Percentiles rank a stretch among this genome's conserved stretches.
Evolutionary conservation across 2,888 invertebrate genomes (phyloP).

Genomic region (Pyrrhosoma nymphula): DNA sequence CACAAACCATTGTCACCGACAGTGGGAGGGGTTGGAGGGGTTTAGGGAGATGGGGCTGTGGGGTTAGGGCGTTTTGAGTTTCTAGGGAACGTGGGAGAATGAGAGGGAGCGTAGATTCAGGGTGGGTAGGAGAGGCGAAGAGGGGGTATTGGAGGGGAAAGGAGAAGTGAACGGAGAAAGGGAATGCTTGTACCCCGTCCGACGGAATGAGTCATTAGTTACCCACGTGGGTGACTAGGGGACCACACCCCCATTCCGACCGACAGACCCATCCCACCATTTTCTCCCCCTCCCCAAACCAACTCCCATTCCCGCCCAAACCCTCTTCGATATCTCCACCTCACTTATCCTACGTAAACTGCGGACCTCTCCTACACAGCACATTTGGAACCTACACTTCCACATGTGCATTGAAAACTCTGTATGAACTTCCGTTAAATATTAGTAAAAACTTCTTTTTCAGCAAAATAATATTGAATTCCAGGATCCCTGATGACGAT

Average conservation of each 20-base stretch:
- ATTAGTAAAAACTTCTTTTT: no score
- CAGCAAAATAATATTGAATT: no score
- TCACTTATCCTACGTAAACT: not conserved
- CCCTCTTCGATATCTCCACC: not conserved
- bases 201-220: constrained; percentile 64
- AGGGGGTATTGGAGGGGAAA: not conserved
- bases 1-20: not conserved
- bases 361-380: no score
- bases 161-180: constrained; percentile 40
- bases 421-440: no score
- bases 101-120: not conserved
- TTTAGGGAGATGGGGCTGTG: not conserved
- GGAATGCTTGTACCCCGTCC: constrained; percentile 57
- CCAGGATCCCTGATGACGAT: no score
- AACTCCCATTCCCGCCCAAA: not conserved
- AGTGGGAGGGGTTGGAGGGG: not conserved
- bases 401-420: no score
- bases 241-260: not conserved
- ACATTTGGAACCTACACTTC: no score
- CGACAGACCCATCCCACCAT: not conserved
- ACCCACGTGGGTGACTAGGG: constrained; percentile 49
- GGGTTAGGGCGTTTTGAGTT: not conserved
- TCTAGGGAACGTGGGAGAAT: not conserved
- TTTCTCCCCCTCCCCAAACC: not conserved
- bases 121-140: not conserved